Base-by-base conservation (phyloP, 1,140 invertebrate species). In the Bombus vancouverensis region DNA sequence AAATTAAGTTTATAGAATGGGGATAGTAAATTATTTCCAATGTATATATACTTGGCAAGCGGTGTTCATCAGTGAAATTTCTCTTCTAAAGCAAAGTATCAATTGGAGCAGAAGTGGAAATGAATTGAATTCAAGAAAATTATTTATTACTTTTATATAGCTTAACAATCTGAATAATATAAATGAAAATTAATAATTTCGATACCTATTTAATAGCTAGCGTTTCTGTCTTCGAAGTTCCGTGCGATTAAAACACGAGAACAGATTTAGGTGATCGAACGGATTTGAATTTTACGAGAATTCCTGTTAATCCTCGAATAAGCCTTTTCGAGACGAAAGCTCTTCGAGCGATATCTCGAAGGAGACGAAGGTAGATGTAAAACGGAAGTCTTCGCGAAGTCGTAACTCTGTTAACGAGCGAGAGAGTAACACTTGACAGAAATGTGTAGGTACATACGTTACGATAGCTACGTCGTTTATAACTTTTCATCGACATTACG, bases 371-470 rank as follows among this genome's bases (percentile, higher is more conserved):
- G 53, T 22, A 12, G 37, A 77, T 65, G 39, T 78, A 65, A 78
- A 78, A 78, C 57, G 59, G 37, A 65, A 78, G n/a, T 42, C 28
- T 32, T 78, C 37, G 12, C 59, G n/a, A 78, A 65, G 37, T 78
- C 28, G 37, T 78, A 78, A 78, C 37, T 65, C 37, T 15, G 37
- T 78, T 78, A 78, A 78, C 75, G n/a, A 78, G 37, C 37, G n/a
- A 42, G 75, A 44, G 39, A 76, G 25, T 42, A 78, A 28, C 37
- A 25, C 37, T 78, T 78, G 28, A 42, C 37, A 37, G 28, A 65
- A 53, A 78, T 65, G n/a, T 65, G 39, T 65, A 32, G 47, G 18
- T 53, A 25, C 75, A 32, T 10, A n/a, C 18, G 57, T 42, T 12
- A 2, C 13, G 34, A 39, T 75, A 75, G 47, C 32, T 34, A 71